These are phyloP conservation scores for Hirtodrosophila confusa DNA, from an alignment of 2,888 invertebrate species.

Conservation along the genomic window DNA sequence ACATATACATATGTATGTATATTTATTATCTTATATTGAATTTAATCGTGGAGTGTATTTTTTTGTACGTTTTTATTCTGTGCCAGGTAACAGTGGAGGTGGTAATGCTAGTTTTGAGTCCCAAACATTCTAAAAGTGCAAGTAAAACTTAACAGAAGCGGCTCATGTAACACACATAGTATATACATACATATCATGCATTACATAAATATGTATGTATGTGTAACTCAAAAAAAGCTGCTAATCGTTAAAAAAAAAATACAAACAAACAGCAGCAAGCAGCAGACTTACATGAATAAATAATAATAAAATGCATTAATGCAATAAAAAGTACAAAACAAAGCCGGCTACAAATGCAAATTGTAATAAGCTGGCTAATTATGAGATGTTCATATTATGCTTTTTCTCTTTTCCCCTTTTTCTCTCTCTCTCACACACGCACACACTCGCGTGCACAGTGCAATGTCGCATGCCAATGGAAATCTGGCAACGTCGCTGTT, in stretches of 20 bases:
- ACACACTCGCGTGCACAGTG: constrained; percentile 14
- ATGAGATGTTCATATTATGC: constrained; percentile 61
- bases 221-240: constrained; percentile 18
- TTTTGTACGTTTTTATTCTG: constrained; percentile 23
- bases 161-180: not conserved
- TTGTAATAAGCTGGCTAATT: constrained; percentile 52
- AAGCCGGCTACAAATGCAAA: constrained; percentile 45
- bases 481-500: constrained; percentile 40
- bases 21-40: constrained; percentile 2
- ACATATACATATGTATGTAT: not conserved
- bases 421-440: constrained; percentile 20
- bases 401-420: constrained; percentile 48
- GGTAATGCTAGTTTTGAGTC: constrained; percentile 3
- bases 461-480: constrained; percentile 44
- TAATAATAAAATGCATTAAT: not conserved
- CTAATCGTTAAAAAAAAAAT: constrained; percentile 10
- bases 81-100: constrained; percentile 37
- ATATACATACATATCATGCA: not conserved
- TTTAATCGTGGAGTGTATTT: not conserved
- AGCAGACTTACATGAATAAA: constrained; percentile 7
- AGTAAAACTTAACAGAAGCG: constrained; percentile 5
- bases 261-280: not conserved
- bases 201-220: not conserved
- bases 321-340: constrained; percentile 24
- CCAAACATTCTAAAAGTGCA: constrained; percentile 15